Evolutionary conservation across 1,140 invertebrate genomes (phyloP).

Genomic region (Propsilocerus akamusi): DNA sequence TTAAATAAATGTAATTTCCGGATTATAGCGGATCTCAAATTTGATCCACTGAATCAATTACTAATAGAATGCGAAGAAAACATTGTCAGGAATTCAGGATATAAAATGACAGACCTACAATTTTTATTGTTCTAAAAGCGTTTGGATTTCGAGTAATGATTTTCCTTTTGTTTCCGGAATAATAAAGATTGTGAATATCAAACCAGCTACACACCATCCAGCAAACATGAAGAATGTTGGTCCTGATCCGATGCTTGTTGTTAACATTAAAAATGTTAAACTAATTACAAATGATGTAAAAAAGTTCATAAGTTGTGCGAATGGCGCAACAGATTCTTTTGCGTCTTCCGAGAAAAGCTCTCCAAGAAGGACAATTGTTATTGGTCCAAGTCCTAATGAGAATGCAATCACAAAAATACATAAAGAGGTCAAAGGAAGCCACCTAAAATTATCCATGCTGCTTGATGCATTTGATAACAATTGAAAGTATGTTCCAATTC

Average conservation of each 20-base stretch:
- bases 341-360: not conserved
- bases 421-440: not conserved
- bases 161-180: not conserved
- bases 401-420: not conserved
- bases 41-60: not conserved
- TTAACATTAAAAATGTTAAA: not conserved
- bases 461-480: slow-evolving; percentile 28
- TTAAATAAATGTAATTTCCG: not conserved
- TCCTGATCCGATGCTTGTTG: not conserved
- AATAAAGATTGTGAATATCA: not conserved
- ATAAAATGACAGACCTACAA: not conserved
- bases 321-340: not conserved
- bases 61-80: not conserved
- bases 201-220: not conserved
- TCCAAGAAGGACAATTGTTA: not conserved
- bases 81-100: not conserved
- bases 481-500: slow-evolving; percentile 40
- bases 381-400: not conserved
- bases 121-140: not conserved
- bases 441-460: not conserved
- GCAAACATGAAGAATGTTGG: not conserved
- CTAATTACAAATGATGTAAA: not conserved
- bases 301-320: not conserved
- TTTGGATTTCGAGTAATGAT: not conserved
- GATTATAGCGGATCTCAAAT: not conserved